Evolutionary conservation across 2,113 vertebrate species (phyloP).

Genomic region (Petroica traversi): DNA sequence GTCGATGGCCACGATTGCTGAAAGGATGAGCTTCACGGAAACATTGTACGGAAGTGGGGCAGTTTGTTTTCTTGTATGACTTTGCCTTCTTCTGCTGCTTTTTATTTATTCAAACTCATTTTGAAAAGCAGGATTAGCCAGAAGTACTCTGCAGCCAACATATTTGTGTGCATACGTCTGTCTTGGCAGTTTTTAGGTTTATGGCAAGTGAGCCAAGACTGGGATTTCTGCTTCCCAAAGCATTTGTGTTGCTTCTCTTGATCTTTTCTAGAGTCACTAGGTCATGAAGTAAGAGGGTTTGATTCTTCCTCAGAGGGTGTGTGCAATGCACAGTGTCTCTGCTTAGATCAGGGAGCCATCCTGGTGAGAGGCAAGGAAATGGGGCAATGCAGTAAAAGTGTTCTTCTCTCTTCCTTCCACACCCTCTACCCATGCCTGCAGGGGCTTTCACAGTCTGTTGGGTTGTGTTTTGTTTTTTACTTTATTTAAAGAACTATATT

Average conservation of each 20-base stretch:
- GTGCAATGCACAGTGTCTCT: neutral
- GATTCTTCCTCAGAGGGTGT: neutral
- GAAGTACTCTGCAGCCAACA: slow-evolving; percentile 15
- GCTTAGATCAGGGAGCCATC: neutral
- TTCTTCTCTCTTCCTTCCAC: neutral
- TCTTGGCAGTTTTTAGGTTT: slow-evolving; percentile 28
- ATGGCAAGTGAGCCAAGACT: neutral
- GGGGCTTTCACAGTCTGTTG: neutral
- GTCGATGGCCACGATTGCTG: neutral
- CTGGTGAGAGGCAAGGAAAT: neutral
- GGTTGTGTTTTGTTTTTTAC: neutral
- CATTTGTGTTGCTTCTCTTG: neutral
- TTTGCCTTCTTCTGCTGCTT: neutral
- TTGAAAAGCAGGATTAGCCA: neutral
- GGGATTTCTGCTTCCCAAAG: neutral
- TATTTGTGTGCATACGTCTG: neutral
- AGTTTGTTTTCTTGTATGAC: neutral
- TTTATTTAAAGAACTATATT: neutral
- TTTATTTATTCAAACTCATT: neutral
- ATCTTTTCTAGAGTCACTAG: neutral
- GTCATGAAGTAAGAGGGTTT: neutral
- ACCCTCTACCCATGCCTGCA: neutral
- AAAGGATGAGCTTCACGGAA: neutral
- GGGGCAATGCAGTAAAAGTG: neutral
- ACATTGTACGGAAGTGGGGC: neutral